A percentile compares a stretch with the other conserved stretches of the same genome.
Conservation (phyloP, 2,797 vertebrate genomes). For the Philypnodon macrostomus region DNA sequence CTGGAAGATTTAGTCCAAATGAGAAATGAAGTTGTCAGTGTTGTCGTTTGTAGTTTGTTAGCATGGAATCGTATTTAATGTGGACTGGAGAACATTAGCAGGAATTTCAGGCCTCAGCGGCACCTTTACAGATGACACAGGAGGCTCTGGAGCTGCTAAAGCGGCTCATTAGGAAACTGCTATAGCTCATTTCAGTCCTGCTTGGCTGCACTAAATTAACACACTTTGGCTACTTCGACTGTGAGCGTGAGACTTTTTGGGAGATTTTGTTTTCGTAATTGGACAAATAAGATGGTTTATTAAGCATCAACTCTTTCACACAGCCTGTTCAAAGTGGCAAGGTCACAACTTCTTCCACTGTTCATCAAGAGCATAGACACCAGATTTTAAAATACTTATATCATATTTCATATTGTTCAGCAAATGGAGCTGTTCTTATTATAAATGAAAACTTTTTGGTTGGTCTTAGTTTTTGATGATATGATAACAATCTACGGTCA, state of each 20-base stretch:
- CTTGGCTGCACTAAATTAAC: constrained; percentile 9
- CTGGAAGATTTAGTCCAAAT: constrained; percentile 38
- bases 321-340: not conserved
- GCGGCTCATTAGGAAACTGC: constrained; percentile 50
- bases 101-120: constrained; percentile 31
- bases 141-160: constrained; percentile 43
- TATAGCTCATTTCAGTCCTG: constrained; percentile 16
- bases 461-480: no score
- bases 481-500: no score
- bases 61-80: constrained; percentile 42
- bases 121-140: constrained; percentile 41
- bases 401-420: no score
- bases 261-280: constrained; percentile 21
- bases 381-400: not conserved
- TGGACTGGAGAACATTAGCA: constrained; percentile 26
- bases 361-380: not conserved
- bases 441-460: no score
- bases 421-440: no score
- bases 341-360: not conserved
- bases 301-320: constrained; percentile 1
- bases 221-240: constrained; percentile 9
- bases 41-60: constrained; percentile 34
- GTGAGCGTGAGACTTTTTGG: not conserved
- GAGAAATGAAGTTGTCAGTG: constrained; percentile 44
- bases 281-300: constrained; percentile 22